Evolutionary conservation across 2,888 invertebrate species (phyloP).

Genomic region (Plebejus argus): DNA sequence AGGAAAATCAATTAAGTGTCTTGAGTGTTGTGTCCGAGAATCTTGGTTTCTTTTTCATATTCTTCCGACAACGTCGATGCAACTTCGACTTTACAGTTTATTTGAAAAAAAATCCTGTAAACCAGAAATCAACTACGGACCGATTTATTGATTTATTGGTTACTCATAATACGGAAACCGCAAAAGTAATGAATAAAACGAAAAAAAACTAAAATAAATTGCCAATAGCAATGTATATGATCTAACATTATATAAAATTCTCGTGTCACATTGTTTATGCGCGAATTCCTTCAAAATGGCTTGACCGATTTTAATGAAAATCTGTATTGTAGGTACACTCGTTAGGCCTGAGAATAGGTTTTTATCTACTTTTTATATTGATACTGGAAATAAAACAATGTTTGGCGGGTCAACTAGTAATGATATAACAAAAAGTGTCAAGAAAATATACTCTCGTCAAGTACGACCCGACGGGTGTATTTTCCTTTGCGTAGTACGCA

Average conservation of each 20-base stretch:
- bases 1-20: constrained; percentile 11
- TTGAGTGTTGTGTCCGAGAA: background rate
- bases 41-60: constrained; percentile 7
- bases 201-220: background rate
- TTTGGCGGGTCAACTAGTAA: too few relatives aligned
- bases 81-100: background rate
- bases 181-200: background rate
- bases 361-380: too few relatives aligned
- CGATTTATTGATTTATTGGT: background rate
- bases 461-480: background rate
- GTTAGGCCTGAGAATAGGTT: too few relatives aligned
- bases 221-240: background rate
- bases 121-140: background rate
- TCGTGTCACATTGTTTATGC: too few relatives aligned
- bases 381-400: too few relatives aligned
- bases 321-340: too few relatives aligned
- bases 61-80: background rate
- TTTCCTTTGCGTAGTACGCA: background rate
- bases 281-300: too few relatives aligned
- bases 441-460: background rate
- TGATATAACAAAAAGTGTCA: background rate
- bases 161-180: background rate
- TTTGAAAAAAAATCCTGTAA: background rate
- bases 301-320: too few relatives aligned
- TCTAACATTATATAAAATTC: background rate